Percentiles rank a stretch among this genome's conserved stretches.
These are phyloP conservation scores for Sarcophaga peregrina DNA, from an alignment of 1,140 invertebrate species.

Conservation along the genomic window DNA sequence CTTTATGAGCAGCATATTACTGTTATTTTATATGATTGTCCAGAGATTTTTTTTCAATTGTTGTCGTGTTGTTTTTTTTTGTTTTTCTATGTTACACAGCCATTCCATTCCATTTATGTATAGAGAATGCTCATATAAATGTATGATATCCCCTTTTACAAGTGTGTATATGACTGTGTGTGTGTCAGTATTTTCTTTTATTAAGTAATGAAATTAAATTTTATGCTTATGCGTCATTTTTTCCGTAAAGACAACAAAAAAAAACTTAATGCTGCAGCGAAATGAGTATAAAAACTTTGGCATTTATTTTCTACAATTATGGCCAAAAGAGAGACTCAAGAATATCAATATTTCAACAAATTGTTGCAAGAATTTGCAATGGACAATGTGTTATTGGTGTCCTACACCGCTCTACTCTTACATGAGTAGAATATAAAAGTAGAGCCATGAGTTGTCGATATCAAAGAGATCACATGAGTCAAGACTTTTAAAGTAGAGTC, in stretches of 20 bases:
- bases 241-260: background rate
- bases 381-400: no score
- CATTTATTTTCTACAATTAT: no score
- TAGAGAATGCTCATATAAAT: background rate
- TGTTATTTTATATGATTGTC: constrained; percentile 37
- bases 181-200: constrained; percentile 24
- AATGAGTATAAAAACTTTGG: no score
- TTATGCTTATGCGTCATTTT: constrained; percentile 34
- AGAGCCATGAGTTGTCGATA: no score
- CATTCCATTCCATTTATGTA: background rate
- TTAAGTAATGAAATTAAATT: constrained; percentile 39
- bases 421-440: no score
- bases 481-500: no score
- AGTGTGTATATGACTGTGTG: background rate
- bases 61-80: background rate
- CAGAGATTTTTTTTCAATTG: constrained; percentile 20
- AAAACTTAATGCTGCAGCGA: background rate
- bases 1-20: background rate
- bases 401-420: no score
- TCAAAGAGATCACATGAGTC: no score
- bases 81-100: background rate
- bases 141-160: background rate
- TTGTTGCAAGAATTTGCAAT: no score
- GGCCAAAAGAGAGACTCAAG: no score
- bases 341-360: no score